Conservation (phyloP, 1,140 invertebrate species). For the Drosophila truncata region DNA sequence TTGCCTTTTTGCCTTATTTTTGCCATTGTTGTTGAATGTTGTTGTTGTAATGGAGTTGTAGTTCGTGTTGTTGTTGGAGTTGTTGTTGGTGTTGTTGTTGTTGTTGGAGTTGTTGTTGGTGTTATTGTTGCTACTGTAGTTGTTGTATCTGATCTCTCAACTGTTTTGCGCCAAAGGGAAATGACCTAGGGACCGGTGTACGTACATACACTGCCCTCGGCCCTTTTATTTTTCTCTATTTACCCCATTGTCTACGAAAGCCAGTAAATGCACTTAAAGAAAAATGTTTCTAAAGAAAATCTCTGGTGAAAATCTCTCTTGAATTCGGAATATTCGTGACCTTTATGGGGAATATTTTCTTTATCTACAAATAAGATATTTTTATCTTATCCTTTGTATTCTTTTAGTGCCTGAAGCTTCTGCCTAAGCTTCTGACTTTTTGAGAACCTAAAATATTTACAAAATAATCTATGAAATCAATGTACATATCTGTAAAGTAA, state of each 20-base stretch:
- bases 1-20: constrained; percentile 24
- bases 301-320: not conserved
- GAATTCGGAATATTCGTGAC: not conserved
- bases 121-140: constrained; percentile 6
- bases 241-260: constrained; percentile 13
- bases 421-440: no score
- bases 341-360: not conserved
- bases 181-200: constrained; percentile 40
- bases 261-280: not conserved
- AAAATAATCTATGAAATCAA: not conserved
- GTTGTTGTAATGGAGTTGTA: not conserved
- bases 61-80: not conserved
- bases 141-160: constrained; percentile 40
- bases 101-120: not conserved
- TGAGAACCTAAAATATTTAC: not conserved
- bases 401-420: no score
- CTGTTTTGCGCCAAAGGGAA: constrained; percentile 41
- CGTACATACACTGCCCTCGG: constrained; percentile 10
- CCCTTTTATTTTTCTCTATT: constrained; percentile 26
- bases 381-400: no score
- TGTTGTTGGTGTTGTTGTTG: not conserved
- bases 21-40: not conserved
- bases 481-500: not conserved
- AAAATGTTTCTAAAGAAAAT: not conserved
- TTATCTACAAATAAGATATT: not conserved